A percentile compares a stretch with the other conserved stretches of the same genome.
Conservation (phyloP, 2,113 vertebrate genomes). For the Sphaerodactylus townsendi region DNA sequence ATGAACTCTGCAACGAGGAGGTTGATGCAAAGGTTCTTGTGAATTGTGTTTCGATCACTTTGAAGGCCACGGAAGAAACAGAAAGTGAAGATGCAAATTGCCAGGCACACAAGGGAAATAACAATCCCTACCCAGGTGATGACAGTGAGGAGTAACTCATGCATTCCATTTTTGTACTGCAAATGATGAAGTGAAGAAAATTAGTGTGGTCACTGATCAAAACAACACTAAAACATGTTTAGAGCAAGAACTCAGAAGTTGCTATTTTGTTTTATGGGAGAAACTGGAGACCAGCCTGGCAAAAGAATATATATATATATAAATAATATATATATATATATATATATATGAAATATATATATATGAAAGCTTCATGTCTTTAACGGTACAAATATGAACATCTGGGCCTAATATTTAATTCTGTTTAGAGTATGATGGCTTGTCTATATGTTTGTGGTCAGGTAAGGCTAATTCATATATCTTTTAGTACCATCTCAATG, state of each 20-base stretch:
- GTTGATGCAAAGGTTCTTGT: constrained; percentile 99
- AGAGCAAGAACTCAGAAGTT: constrained; percentile 50
- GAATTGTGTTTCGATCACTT: constrained; percentile 98
- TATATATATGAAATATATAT: not conserved
- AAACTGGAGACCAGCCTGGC: constrained; percentile 40
- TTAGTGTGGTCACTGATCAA: constrained; percentile 60
- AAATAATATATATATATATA: not conserved
- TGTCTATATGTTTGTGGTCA: not conserved
- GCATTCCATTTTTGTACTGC: constrained; percentile 84
- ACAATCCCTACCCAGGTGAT: constrained; percentile 97
- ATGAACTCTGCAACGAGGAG: constrained; percentile 97
- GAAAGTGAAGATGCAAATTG: constrained; percentile 98
- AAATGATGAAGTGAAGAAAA: constrained; percentile 63
- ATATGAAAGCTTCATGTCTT: not conserved
- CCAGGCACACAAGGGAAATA: constrained; percentile 94
- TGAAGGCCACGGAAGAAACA: constrained; percentile 99
- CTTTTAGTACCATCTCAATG: not conserved
- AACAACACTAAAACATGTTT: constrained; percentile 52
- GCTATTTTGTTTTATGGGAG: constrained; percentile 34
- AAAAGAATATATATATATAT: constrained; percentile 17
- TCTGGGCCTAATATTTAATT: not conserved
- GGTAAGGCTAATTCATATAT: not conserved
- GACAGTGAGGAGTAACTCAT: constrained; percentile 90
- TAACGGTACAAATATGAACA: constrained; percentile 28
- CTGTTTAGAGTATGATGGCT: constrained; percentile 18